Evolutionary conservation across 2,888 invertebrate genomes (phyloP).

Genomic region (Drosophila siamana): DNA sequence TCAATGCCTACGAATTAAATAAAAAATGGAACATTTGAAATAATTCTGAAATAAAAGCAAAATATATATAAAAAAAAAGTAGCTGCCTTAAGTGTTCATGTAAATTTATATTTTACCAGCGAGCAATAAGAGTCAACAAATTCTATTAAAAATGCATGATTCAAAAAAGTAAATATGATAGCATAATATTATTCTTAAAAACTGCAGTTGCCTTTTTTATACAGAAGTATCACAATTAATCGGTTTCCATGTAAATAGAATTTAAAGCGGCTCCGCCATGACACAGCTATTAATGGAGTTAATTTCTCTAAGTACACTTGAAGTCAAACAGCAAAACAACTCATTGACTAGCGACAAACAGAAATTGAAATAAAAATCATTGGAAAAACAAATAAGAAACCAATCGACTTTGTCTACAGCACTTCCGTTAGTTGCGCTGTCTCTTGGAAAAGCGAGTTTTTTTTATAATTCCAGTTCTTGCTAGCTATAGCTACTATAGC

Average conservation of each 20-base stretch:
- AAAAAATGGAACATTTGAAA: no score
- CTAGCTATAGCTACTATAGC: constrained; percentile 21
- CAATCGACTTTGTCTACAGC: constrained; percentile 65
- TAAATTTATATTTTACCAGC: not conserved
- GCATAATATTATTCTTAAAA: not conserved
- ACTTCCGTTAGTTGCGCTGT: constrained; percentile 63
- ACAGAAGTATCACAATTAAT: not conserved
- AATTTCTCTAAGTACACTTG: constrained; percentile 14
- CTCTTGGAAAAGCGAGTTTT: constrained; percentile 28
- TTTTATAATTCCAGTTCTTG: constrained; percentile 68
- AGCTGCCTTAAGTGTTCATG: not conserved
- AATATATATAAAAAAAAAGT: no score
- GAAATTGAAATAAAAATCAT: constrained; percentile 7
- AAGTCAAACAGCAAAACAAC: constrained; percentile 5
- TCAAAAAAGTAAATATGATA: not conserved
- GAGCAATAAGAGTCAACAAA: not conserved
- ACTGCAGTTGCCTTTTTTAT: not conserved
- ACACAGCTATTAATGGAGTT: not conserved
- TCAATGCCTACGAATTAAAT: no score
- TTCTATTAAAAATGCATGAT: not conserved
- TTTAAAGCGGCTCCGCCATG: not conserved
- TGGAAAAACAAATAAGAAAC: constrained; percentile 26
- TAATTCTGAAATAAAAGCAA: no score
- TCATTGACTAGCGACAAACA: constrained; percentile 4
- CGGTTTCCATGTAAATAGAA: not conserved